Evolutionary conservation across 1,140 invertebrate genomes (phyloP), one percentile per base, ranked within the genome.

Genomic region (Tetramorium alpestre): DNA sequence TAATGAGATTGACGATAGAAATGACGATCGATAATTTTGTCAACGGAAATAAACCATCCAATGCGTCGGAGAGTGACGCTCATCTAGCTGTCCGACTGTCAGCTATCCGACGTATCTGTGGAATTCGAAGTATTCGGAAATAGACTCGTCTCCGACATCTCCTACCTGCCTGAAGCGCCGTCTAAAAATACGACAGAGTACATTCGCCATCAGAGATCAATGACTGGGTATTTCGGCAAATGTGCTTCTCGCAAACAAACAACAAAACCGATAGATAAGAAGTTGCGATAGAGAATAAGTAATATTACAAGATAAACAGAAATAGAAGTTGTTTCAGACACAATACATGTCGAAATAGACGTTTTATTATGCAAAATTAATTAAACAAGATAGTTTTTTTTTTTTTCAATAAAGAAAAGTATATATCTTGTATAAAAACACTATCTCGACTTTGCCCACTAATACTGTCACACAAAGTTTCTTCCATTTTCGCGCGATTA

Each of bases 101-200:
- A 87, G 60, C 54, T 60, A 75, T 85, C 60, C 38, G 51, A 87
- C 60, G 80, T 85, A 80, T 81, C 67, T 75, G 13, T 33, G 82
- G 56, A 88, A 92, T 91, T 75, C 73, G 56, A 65, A 62, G 86
- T 87, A 72, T 67, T 86, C 92, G 89, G 85, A 82, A 91, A 90
- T 91, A 91, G 87, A 89, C 44, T 77, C 65, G 89, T 92, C 88
- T 87, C 87, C 85, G 78, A 56, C 85, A 90, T 92, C 85, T 87
- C 64, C 80, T 78, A 91, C 87, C 89, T 91, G 91, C 85, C 88
- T 28, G 86, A 75, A 62, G 87, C 70, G 67, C 1, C 60, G 67
- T 90, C 89, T 92, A 91, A 93, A 93, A 93, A 93, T 93, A 92
- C 85, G 64, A 25, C 56, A 18, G 64, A 22, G 54, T 49, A 54